Evolutionary conservation across 2,888 invertebrate genomes (phyloP), one percentile per base, ranked within the genome.

Genomic region (Lasioglossum zephyrum): DNA sequence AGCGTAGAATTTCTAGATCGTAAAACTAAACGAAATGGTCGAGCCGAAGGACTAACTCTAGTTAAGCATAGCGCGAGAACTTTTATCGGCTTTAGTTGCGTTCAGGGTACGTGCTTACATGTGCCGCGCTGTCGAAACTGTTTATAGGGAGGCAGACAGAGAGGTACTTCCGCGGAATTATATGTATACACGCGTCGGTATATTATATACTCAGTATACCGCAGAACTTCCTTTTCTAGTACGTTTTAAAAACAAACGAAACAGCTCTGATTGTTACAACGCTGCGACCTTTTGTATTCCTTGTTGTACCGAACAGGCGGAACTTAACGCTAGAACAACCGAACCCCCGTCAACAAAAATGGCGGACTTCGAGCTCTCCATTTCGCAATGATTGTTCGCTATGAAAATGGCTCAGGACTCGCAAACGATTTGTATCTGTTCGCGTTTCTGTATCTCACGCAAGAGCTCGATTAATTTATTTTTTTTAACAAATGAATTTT

Each of bases 171-270:
- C 80, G 80, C 69, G 82, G 85, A 81, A 89, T 82, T 74, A 53
- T 90, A 85, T 87, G 84, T 73, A 85, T 79, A 85, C 69, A 82
- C 66, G 44, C 47, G 87, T 73, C 77, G 84, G 84, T 89, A 86
- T 89, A 31, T 81, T 88, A 82, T 85, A 87, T 66, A 86, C 36
- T 73, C 70, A 80, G 81, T 86, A 81, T 82, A 78, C 66, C 73
- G 74, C 77, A 79, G 82, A 86, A 88, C 82, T 88, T 87, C 88
- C 80, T 91, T 91, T 91, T 89, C 89, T 91, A 91, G 82, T 79
- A 86, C 73, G 63, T 88, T 91, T 88, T 89, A 53, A 89, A 89
- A 86, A 73, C 53, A 49, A 70, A 70, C 39, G 69, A 80, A 80
- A 47, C 26, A 39, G 72, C 78, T 84, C 86, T 81, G 75, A 87